Evolutionary conservation across 2,888 invertebrate genomes (phyloP).

Genomic region (Lepidochitona cinerea): DNA sequence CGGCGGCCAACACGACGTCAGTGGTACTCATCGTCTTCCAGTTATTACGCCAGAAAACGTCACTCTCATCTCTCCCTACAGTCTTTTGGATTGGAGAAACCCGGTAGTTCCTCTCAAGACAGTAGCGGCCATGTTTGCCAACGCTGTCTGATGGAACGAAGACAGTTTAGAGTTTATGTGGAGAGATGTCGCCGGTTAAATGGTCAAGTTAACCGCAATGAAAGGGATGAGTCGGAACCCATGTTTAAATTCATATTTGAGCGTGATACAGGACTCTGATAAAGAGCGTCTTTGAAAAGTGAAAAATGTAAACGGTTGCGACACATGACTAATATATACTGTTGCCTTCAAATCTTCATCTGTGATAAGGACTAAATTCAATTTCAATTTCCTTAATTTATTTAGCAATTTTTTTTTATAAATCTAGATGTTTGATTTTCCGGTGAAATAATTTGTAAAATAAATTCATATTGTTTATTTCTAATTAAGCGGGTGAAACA

Average conservation of each 20-base stretch:
- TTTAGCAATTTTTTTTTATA: too few relatives aligned
- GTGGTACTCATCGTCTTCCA: neutral
- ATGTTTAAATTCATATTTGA: neutral
- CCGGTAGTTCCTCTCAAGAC: neutral
- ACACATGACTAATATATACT: too few relatives aligned
- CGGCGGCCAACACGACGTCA: neutral
- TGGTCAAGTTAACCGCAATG: neutral
- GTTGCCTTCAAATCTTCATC: too few relatives aligned
- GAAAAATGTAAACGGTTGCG: too few relatives aligned
- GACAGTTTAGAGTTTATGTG: neutral
- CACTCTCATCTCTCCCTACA: neutral
- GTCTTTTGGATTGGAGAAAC: neutral
- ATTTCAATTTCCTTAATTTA: too few relatives aligned
- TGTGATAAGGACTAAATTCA: too few relatives aligned
- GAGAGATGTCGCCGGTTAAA: neutral
- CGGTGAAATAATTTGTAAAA: too few relatives aligned
- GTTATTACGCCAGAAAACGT: neutral
- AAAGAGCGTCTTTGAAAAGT: too few relatives aligned
- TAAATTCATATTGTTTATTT: too few relatives aligned
- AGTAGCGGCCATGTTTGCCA: neutral
- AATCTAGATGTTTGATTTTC: too few relatives aligned
- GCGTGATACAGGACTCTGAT: neutral
- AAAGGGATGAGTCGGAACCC: neutral
- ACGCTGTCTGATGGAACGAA: neutral
- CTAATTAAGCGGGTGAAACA: too few relatives aligned